Conservation (phyloP, 2,888 invertebrate species). For the Orthonevra nobilis region DNA sequence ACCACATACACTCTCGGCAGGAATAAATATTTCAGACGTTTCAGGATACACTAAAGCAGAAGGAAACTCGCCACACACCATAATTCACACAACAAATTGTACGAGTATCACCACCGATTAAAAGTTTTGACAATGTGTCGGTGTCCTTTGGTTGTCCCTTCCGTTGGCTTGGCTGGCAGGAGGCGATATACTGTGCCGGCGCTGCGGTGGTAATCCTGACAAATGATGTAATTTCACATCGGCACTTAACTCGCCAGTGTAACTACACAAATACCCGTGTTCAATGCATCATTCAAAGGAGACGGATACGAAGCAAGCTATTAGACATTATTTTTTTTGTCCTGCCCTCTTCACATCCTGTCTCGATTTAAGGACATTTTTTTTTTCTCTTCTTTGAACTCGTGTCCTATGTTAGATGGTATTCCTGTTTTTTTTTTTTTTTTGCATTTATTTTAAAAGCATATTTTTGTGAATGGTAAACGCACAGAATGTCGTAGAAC, state of each 20-base stretch:
- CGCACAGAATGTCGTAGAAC: constrained; percentile 8
- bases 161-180: not conserved
- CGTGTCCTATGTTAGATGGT: constrained; percentile 14
- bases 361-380: constrained; percentile 12
- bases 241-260: constrained; percentile 60
- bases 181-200: constrained; percentile 1
- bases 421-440: too few relatives aligned
- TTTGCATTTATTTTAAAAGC: constrained; percentile 48
- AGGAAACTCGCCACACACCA: constrained; percentile 15
- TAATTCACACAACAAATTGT: constrained; percentile 54
- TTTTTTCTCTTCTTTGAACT: not conserved
- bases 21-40: constrained; percentile 7
- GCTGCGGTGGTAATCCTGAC: constrained; percentile 65
- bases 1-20: not conserved
- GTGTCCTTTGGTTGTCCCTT: constrained; percentile 44
- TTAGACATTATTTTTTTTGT: constrained; percentile 8
- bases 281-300: constrained; percentile 63
- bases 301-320: constrained; percentile 36
- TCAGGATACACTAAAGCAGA: constrained; percentile 31
- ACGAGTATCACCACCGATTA: constrained; percentile 55
- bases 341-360: not conserved
- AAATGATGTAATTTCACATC: constrained; percentile 68
- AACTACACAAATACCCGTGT: constrained; percentile 57
- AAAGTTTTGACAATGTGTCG: constrained; percentile 61
- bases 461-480: constrained; percentile 45